phyloP scores from a whole-genome alignment of 2,888 invertebrate genomes.

The Scaptomyza parva region DNA sequence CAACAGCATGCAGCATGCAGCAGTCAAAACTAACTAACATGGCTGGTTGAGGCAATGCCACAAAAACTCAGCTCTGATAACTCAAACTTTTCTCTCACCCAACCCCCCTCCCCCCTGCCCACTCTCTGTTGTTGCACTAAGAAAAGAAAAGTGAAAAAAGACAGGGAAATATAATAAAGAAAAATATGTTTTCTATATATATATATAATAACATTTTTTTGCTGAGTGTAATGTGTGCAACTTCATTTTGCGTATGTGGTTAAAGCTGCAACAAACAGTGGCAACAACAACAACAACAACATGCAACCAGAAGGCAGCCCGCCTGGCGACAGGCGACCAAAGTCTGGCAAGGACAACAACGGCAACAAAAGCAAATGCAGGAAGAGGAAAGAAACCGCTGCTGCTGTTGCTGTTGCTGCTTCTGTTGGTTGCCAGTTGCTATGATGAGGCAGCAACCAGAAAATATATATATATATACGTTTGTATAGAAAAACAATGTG shows the following conservation, averaged over 20 bases:
- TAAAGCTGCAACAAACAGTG: slow-evolving; percentile 18
- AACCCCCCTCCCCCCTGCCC: no score
- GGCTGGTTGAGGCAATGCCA: slow-evolving; percentile 43
- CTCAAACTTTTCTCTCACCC: no score
- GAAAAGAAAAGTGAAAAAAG: neutral
- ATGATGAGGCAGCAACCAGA: slow-evolving; percentile 35
- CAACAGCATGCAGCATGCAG: slow-evolving; percentile 56
- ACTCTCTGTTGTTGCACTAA: slow-evolving; percentile 1
- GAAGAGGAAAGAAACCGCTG: neutral
- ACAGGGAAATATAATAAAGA: no score
- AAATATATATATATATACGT: neutral
- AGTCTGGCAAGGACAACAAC: slow-evolving; percentile 6
- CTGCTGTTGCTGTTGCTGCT: slow-evolving; percentile 2
- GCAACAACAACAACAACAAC: slow-evolving; percentile 21
- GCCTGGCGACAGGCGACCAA: slow-evolving; percentile 39
- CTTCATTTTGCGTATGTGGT: slow-evolving; percentile 51
- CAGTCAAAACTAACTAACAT: slow-evolving; percentile 65
- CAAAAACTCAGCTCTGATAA: no score
- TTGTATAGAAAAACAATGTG: slow-evolving; percentile 48
- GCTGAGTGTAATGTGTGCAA: slow-evolving; percentile 22
- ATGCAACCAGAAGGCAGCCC: slow-evolving; percentile 40
- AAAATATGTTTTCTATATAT: no score
- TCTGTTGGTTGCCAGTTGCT: slow-evolving; percentile 29
- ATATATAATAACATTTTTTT: no score
- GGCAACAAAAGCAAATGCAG: neutral